These are phyloP conservation scores for Volucella inanis DNA, from an alignment of 2,888 invertebrate genomes.

Conservation along the genomic window DNA sequence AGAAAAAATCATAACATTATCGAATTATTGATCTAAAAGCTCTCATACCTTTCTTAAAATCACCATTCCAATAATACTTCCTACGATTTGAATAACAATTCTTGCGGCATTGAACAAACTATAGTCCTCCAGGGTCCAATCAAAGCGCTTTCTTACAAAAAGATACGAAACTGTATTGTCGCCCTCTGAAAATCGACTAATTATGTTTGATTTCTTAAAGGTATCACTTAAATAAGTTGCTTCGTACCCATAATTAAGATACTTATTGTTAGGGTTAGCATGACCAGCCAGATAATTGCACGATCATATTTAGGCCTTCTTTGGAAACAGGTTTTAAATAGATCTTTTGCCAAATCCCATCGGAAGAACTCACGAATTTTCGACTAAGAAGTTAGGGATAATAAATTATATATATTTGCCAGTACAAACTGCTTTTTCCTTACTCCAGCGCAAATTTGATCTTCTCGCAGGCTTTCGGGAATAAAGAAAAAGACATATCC, in stretches of 20 bases:
- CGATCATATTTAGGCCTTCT: slow-evolving; percentile 81
- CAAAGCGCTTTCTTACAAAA: slow-evolving; percentile 81
- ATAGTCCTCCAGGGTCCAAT: slow-evolving; percentile 81
- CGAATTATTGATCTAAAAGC: too few relatives aligned
- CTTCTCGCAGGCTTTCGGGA: slow-evolving; percentile 80
- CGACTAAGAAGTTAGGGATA: slow-evolving; percentile 75
- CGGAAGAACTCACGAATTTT: slow-evolving; percentile 82
- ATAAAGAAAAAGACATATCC: slow-evolving; percentile 79
- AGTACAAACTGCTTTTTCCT: slow-evolving; percentile 18
- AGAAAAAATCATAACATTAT: neutral
- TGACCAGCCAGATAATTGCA: slow-evolving; percentile 82
- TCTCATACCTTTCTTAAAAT: slow-evolving; percentile 84
- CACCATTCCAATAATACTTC: slow-evolving; percentile 85
- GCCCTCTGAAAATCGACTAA: slow-evolving; percentile 77
- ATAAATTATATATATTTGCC: neutral
- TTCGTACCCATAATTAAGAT: slow-evolving; percentile 81
- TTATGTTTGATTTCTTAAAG: neutral
- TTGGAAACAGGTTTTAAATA: slow-evolving; percentile 80
- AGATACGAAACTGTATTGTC: slow-evolving; percentile 84
- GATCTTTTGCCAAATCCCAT: slow-evolving; percentile 80
- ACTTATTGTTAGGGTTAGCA: slow-evolving; percentile 80
- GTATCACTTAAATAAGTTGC: neutral
- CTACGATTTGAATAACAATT: slow-evolving; percentile 85
- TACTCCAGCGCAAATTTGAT: slow-evolving; percentile 79
- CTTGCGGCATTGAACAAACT: slow-evolving; percentile 83